These are phyloP conservation scores for Poeciliopsis turneri DNA, from an alignment of 2,797 vertebrate genomes.

Conservation along the genomic window DNA sequence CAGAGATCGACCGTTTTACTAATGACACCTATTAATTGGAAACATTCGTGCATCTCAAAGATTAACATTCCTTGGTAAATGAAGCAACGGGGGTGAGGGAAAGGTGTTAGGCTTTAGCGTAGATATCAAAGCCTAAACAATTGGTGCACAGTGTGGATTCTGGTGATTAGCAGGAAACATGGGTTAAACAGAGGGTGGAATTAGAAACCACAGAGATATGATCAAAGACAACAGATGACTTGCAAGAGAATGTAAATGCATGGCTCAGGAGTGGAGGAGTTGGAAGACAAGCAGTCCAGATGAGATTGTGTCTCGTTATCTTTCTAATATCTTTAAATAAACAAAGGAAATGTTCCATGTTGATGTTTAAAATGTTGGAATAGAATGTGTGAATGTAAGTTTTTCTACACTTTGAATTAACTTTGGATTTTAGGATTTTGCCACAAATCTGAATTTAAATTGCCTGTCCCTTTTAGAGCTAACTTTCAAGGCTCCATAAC, in stretches of 20 bases:
- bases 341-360: background rate
- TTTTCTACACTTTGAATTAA: conserved; percentile 15
- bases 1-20: conserved; percentile 69
- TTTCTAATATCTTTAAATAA: background rate
- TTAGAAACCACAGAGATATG: conserved; percentile 16
- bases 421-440: conserved; percentile 30
- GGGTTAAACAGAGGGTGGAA: conserved; percentile 66
- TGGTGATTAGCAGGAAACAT: conserved; percentile 66
- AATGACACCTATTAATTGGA: conserved; percentile 83
- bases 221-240: conserved; percentile 47
- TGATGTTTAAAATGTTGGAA: background rate
- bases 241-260: conserved; percentile 25
- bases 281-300: background rate
- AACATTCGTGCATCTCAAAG: conserved; percentile 72
- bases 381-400: conserved; percentile 10
- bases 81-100: conserved; percentile 10
- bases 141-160: conserved; percentile 49
- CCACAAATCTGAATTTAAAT: conserved; percentile 40
- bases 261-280: background rate
- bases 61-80: conserved; percentile 71
- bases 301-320: background rate
- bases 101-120: background rate
- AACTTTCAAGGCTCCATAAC: conserved; percentile 38
- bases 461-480: conserved; percentile 16
- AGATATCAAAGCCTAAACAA: conserved; percentile 68